A percentile compares a stretch with the other conserved stretches of the same genome.
Conservation (phyloP, 2,888 invertebrate species). For the Amaurobius ferox region DNA sequence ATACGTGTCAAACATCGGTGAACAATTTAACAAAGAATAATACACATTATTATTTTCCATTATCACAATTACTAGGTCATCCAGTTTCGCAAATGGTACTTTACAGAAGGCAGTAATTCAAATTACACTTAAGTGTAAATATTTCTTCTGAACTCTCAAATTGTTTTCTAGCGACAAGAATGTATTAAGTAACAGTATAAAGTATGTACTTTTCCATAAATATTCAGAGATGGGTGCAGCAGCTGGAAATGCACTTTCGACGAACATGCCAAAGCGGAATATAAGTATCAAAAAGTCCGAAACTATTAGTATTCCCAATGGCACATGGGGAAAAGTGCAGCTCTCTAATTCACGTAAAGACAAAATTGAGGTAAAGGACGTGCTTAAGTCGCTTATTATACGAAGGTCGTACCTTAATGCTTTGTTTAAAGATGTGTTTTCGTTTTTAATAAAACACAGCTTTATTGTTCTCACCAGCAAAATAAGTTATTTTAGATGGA, state of each 20-base stretch:
- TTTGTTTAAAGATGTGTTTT: conserved; percentile 7
- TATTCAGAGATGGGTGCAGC: not conserved
- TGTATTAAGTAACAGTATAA: not conserved
- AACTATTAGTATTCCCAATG: not conserved
- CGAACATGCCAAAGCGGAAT: not conserved
- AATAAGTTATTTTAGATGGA: conserved; percentile 18
- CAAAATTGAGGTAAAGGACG: conserved; percentile 31
- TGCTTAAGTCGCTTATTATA: conserved; percentile 17
- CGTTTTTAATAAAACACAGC: conserved; percentile 9
- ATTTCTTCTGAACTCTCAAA: not conserved
- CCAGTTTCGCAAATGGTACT: too few species aligned
- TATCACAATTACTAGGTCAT: too few species aligned
- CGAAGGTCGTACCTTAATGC: conserved; percentile 19
- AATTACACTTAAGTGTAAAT: too few species aligned
- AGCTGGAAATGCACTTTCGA: not conserved
- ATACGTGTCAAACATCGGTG: too few species aligned
- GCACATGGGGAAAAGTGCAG: not conserved
- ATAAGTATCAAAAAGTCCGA: not conserved
- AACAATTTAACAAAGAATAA: too few species aligned
- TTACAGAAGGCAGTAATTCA: too few species aligned
- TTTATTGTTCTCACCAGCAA: not conserved
- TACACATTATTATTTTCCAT: too few species aligned
- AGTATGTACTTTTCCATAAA: not conserved
- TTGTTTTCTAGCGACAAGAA: not conserved
- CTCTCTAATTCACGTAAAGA: conserved; percentile 26